These are phyloP conservation scores for Trematomus loennbergii DNA, from an alignment of 2,113 vertebrate genomes.

Conservation along the genomic window DNA sequence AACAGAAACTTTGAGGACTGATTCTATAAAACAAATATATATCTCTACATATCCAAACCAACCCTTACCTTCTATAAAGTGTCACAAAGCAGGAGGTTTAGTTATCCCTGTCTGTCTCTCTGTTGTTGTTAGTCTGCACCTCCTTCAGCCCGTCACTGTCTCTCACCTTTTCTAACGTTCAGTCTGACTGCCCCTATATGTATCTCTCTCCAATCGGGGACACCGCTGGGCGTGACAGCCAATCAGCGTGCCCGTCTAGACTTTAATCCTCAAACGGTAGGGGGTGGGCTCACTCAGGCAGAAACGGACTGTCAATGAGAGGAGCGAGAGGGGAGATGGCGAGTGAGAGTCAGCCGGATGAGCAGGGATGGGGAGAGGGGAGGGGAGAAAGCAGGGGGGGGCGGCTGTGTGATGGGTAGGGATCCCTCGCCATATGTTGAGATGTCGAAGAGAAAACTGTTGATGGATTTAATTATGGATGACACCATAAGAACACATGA, in stretches of 20 bases:
- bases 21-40: background rate
- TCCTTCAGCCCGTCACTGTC: conserved; percentile 54
- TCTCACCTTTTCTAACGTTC: conserved; percentile 79
- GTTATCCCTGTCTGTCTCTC: conserved; percentile 55
- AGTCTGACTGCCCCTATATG: conserved; percentile 76
- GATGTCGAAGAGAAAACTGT: conserved; percentile 74
- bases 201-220: conserved; percentile 78
- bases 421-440: conserved; percentile 74
- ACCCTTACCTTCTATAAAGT: conserved; percentile 82
- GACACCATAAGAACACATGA: conserved; percentile 49
- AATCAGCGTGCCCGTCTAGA: conserved; percentile 74
- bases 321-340: conserved; percentile 22
- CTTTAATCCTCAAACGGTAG: conserved; percentile 72
- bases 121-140: conserved; percentile 62
- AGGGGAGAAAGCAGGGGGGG: background rate
- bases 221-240: conserved; percentile 66
- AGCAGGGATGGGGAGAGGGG: conserved; percentile 24
- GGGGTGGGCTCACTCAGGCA: conserved; percentile 54
- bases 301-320: conserved; percentile 73
- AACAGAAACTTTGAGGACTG: background rate
- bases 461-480: conserved; percentile 79
- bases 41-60: background rate
- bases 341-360: conserved; percentile 64
- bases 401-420: background rate
- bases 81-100: conserved; percentile 53